Evolutionary conservation across 1,140 invertebrate species (phyloP), one percentile per base, ranked within the genome.

Genomic region (Argopecten irradians): DNA sequence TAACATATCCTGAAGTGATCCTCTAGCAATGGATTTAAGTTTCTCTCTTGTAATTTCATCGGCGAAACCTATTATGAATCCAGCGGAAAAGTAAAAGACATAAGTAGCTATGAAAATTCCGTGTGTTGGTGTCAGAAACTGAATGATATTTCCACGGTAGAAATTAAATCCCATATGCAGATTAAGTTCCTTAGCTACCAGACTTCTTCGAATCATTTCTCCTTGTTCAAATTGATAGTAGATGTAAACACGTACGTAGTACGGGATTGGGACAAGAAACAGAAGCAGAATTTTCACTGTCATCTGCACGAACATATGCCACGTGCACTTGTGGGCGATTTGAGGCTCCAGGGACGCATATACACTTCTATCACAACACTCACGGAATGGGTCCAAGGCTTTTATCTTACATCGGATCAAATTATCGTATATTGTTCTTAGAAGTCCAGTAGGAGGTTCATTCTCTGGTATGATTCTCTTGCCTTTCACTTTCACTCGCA

Each of bases 181-280:
- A 3, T 91, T 90, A 5, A 94, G 84, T 2, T 84, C 55, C 0
- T 86, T 28, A 28, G 92, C 86, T 16, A 92, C 86, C 0, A 83
- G n/a, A 34, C 91, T 89, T 22, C 95, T 87, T 33, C 41, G 13
- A 0, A 34, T 36, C 19, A 95, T 89, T 86, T 95, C 94, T 13
- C 92, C 91, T 34, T 92, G 43, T 90, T 95, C 95, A 85, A 92
- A 95, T 22, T 89, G 89, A 85, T 94, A 95, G 90, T 94, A 95
- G 86, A 95, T 92, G 22, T 93, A 87, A 1, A 94, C 90, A 22
- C 95, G 89, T 22, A 93, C 86, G 89, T 95, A 95, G 85, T 92
- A 95, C 9, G 95, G 95, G 11, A 93, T 43, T 0, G 95, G 95
- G 32, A 94, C 87, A 13, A 95, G 35, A 39, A 95, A 85, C 19